Percentiles rank a stretch among this genome's conserved stretches.
Conservation (phyloP, 35 echinoderm and acorn worm species). For the Acanthaster planci region DNA sequence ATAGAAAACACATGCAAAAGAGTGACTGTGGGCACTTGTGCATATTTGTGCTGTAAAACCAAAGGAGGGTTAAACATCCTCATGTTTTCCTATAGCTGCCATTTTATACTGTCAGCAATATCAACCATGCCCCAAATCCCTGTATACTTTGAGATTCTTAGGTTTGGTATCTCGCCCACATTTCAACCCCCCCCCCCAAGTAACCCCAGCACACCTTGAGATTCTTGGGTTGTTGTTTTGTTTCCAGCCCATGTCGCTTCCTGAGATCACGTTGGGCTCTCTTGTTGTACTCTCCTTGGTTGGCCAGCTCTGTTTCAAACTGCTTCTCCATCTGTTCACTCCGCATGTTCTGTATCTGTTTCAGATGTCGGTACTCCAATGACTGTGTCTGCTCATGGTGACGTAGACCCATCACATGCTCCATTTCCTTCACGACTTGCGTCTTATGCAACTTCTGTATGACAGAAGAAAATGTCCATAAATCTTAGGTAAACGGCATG, state of each 20-base stretch:
- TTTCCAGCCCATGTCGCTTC: slow-evolving; percentile 88
- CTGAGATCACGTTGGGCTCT: slow-evolving; percentile 76
- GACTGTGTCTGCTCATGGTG: slow-evolving; percentile 90
- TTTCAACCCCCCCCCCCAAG: background rate
- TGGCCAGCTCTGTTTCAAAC: slow-evolving; percentile 85
- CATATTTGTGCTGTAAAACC: too few relatives aligned
- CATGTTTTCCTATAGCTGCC: too few relatives aligned
- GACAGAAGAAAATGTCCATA: background rate
- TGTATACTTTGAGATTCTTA: slow-evolving; percentile 83
- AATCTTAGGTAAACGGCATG: background rate
- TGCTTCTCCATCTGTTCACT: slow-evolving; percentile 95
- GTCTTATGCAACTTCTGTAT: slow-evolving; percentile 77
- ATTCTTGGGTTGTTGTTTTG: slow-evolving; percentile 94
- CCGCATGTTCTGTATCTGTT: slow-evolving; percentile 80
- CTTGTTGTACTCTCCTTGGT: slow-evolving; percentile 96
- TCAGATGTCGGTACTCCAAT: slow-evolving; percentile 78
- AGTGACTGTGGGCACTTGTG: too few relatives aligned
- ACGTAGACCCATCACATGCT: slow-evolving; percentile 86
- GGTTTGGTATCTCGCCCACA: slow-evolving; percentile 71
- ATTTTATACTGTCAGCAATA: background rate
- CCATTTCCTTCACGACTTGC: slow-evolving; percentile 86
- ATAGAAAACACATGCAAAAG: too few relatives aligned
- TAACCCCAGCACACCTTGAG: slow-evolving; percentile 67
- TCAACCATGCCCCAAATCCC: background rate
- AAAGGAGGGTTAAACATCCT: too few relatives aligned